Evolutionary conservation across 2,797 vertebrate genomes (phyloP).

Genomic region (Cynopterus sphinx): DNA sequence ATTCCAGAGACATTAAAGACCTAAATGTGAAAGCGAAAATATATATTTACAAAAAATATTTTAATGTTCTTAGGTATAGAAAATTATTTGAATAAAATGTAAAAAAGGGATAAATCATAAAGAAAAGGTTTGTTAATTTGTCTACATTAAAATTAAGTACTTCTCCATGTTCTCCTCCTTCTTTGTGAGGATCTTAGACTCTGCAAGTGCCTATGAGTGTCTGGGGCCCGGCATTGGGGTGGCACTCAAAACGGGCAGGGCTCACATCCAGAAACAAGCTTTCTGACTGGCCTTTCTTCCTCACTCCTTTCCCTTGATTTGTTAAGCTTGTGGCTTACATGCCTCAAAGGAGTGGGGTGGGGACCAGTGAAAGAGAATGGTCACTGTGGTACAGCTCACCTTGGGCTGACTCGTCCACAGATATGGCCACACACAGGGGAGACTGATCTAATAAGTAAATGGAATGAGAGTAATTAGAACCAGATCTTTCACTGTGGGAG

Average conservation of each 20-base stretch:
- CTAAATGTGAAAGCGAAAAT: constrained; percentile 18
- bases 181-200: not conserved
- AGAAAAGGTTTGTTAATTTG: not conserved
- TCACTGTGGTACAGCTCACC: not conserved
- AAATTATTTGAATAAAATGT: not conserved
- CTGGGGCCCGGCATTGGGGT: not conserved
- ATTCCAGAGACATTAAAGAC: not conserved
- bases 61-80: not conserved
- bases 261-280: not conserved
- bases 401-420: not conserved
- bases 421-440: not conserved
- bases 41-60: not conserved
- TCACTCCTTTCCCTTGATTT: not conserved
- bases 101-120: not conserved
- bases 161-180: not conserved
- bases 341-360: not conserved
- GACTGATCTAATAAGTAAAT: not conserved
- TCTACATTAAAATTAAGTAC: not conserved
- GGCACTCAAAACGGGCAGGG: not conserved
- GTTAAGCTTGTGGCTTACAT: not conserved
- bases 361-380: not conserved
- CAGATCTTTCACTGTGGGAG: not conserved
- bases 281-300: not conserved
- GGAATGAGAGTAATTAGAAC: not conserved
- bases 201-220: not conserved